Conservation (phyloP, 2,888 invertebrate genomes). For the Dione vanillae region DNA sequence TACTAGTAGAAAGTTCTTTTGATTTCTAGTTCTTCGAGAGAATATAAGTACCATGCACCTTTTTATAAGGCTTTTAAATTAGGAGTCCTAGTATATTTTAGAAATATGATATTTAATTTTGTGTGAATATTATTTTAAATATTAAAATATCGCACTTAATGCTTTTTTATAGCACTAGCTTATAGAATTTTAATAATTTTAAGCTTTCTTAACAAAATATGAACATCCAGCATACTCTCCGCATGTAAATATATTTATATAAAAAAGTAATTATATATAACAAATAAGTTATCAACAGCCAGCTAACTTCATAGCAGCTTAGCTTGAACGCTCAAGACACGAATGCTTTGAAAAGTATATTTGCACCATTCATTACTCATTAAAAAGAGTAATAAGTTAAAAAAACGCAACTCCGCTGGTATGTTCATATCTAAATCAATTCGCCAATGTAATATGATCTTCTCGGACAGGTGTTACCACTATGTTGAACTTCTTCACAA, state of each 20-base stretch:
- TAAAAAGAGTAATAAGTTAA: conserved; percentile 1
- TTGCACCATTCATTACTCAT: not conserved
- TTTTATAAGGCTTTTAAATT: not conserved
- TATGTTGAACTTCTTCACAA: conserved; percentile 99
- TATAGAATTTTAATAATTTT: conserved; percentile 3
- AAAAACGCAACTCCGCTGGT: conserved; percentile 25
- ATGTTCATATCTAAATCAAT: conserved; percentile 38
- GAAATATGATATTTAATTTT: too few relatives aligned
- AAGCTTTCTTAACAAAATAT: conserved; percentile 22
- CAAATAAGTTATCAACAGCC: too few relatives aligned
- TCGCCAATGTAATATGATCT: conserved; percentile 17
- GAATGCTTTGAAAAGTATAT: not conserved
- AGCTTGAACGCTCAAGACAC: not conserved
- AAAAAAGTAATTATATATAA: not conserved
- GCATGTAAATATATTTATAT: conserved; percentile 22
- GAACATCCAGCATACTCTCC: conserved; percentile 34
- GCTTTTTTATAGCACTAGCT: conserved; percentile 33
- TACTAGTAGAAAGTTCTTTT: not conserved
- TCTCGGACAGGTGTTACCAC: conserved; percentile 92
- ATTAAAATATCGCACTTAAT: conserved; percentile 16
- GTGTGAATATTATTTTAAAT: not conserved
- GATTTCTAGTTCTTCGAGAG: not conserved
- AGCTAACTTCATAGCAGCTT: conserved; percentile 3
- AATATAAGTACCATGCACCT: not conserved
- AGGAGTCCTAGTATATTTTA: not conserved